Evolutionary conservation across 37 sponge, comb jelly and placozoan species (phyloP), one percentile per base, ranked within the genome.

Genomic region (Lycopodina hypogea): DNA sequence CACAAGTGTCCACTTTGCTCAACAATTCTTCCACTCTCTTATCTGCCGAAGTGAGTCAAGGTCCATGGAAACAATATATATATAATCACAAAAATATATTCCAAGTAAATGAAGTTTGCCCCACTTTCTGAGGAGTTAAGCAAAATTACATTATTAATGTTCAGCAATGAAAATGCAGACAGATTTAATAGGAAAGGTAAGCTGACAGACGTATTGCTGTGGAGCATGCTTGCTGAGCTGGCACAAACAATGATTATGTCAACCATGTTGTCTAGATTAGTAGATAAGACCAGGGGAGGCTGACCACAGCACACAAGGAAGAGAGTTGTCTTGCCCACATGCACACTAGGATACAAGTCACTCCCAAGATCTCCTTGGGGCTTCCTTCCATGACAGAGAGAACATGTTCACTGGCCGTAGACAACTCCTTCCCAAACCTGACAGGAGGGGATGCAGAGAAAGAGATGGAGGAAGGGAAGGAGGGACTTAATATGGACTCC

Each of bases 261-360:
- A n/a, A n/a, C n/a, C n/a, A n/a, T n/a, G n/a, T n/a, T n/a, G n/a
- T n/a, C n/a, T n/a, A n/a, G n/a, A n/a, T n/a, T n/a, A n/a, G n/a
- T n/a, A n/a, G n/a, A n/a, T n/a, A n/a, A n/a, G n/a, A n/a, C n/a
- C n/a, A n/a, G n/a, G n/a, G n/a, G n/a, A n/a, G n/a, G n/a, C n/a
- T n/a, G n/a, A n/a, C n/a, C n/a, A n/a, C n/a, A n/a, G n/a, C n/a
- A n/a, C n/a, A n/a, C n/a, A n/a, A n/a, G n/a, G n/a, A n/a, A n/a
- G n/a, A n/a, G n/a, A n/a, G n/a, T n/a, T n/a, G n/a, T n/a, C n/a
- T n/a, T n/a, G n/a, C n/a, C n/a, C n/a, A n/a, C n/a, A n/a, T n/a
- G n/a, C n/a, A n/a, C n/a, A n/a, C 34, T 52, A 56, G 81, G 81
- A 81, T 81, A 87, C 87, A 87, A 2, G 81, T 87, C 33, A 82